Conservation (phyloP, 2,888 invertebrate genomes). For the Melipona bicolor region DNA sequence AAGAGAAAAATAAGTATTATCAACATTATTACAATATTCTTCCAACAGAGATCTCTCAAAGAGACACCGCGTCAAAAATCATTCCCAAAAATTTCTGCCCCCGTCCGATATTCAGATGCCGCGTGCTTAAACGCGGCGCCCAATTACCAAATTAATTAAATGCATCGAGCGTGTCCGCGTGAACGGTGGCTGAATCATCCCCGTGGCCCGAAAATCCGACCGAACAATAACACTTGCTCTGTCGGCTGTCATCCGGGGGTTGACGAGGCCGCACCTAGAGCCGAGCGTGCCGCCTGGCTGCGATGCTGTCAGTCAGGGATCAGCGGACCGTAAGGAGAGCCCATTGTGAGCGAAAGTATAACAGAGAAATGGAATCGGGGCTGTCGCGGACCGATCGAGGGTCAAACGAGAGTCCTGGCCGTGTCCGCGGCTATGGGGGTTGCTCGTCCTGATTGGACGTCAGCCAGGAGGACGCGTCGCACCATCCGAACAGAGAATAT, state of each 20-base stretch:
- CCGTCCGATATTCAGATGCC: background rate
- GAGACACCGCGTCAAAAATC: background rate
- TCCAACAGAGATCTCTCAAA: background rate
- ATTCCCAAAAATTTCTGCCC: background rate
- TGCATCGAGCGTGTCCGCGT: conserved; percentile 20
- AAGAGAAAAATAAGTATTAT: no score
- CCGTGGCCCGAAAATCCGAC: conserved; percentile 71
- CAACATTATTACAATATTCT: no score
- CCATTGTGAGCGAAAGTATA: conserved; percentile 78
- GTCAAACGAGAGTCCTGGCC: conserved; percentile 34
- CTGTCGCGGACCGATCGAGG: conserved; percentile 65
- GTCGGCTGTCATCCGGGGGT: conserved; percentile 73
- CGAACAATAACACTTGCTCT: conserved; percentile 82
- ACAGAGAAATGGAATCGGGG: conserved; percentile 80
- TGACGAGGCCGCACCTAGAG: conserved; percentile 69
- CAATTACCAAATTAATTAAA: conserved; percentile 58
- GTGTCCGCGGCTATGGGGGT: conserved; percentile 48
- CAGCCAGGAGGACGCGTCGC: conserved; percentile 73
- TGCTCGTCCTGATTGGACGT: conserved; percentile 78
- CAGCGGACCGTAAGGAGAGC: conserved; percentile 80
- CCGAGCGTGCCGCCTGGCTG: conserved; percentile 51
- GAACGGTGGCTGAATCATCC: conserved; percentile 71
- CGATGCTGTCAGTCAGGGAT: conserved; percentile 81
- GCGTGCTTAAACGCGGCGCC: conserved; percentile 34
- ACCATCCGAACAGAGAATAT: conserved; percentile 79